Evolutionary conservation across 2,113 vertebrate genomes (phyloP), one percentile per base, ranked within the genome.

Genomic region (Mirza zaza): DNA sequence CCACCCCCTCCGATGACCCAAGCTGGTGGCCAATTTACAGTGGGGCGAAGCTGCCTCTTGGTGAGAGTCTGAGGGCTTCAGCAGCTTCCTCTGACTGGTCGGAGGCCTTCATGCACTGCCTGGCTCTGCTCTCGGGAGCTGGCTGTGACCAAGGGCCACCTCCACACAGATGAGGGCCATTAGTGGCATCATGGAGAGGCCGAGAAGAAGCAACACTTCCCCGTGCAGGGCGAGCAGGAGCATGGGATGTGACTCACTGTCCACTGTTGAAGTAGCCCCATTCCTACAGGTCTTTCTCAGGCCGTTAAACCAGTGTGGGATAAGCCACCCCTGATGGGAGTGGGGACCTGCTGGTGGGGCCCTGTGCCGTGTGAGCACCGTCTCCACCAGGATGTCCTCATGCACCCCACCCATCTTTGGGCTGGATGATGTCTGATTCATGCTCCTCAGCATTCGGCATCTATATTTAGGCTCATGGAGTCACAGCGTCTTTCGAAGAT

Each of bases 371-470:
- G 13, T 14, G 34, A 32, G 29, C 52, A 39, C 55, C 18, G 4
- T 61, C n/a, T 50, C 82, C 48, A 17, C 32, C 32, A 32, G 61
- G 39, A 67, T 29, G 11, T 17, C 61, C 17, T 11, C 48, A 3
- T 6, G 2, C 20, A 36, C 17, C 52, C 68, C 39, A 3, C 61
- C 36, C 3, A 20, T 57, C 39, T 39, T 29, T 11, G 15, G 63
- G 39, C 85, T 8, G 21, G 8, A 17, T 1, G 0, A 6, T 59
- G 32, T 59, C 42, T 59, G 36, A 42, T 12, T 73, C 67, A 34
- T 18, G 6, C 3, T 8, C 20, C 21, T 48, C 21, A 39, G 32
- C 0, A 0, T 32, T 34, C 2, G 27, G 6, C 3, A 0, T 71
- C 81, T 84, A 32, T 48, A 48, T 5, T 68, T 50, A 75, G 86